Evolutionary conservation across 2,113 vertebrate species (phyloP).

Genomic region (Corapipo altera): DNA sequence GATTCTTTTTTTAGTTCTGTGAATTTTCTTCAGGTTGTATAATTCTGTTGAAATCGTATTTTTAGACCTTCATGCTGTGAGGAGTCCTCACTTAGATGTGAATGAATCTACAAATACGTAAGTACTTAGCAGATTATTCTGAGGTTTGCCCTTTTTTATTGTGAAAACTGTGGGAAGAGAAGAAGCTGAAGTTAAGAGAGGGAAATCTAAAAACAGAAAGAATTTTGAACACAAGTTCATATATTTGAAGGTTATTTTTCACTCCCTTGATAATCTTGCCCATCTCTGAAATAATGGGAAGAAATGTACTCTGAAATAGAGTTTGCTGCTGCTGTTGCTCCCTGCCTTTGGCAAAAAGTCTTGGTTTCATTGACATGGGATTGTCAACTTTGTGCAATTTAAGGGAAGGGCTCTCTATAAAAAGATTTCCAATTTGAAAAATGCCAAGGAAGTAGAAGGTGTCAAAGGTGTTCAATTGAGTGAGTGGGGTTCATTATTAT

Average conservation of each 20-base stretch:
- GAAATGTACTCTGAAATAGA: not conserved
- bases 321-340: not conserved
- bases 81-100: not conserved
- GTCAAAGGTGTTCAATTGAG: not conserved
- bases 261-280: not conserved
- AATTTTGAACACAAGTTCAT: not conserved
- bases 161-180: not conserved
- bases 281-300: not conserved
- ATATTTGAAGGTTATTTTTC: not conserved
- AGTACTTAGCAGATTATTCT: not conserved
- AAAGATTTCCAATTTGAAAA: constrained; percentile 8
- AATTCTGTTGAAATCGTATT: not conserved
- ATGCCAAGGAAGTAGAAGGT: not conserved
- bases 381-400: not conserved
- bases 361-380: not conserved
- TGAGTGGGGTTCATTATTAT: not conserved
- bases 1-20: not conserved
- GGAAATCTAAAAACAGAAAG: not conserved
- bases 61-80: not conserved
- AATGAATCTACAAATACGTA: not conserved
- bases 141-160: not conserved
- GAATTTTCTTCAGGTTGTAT: not conserved
- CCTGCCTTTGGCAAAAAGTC: not conserved
- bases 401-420: not conserved
- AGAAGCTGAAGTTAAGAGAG: not conserved